These are phyloP conservation scores for Dendrolimus punctatus DNA, from an alignment of 1,140 invertebrate species.

Conservation along the genomic window DNA sequence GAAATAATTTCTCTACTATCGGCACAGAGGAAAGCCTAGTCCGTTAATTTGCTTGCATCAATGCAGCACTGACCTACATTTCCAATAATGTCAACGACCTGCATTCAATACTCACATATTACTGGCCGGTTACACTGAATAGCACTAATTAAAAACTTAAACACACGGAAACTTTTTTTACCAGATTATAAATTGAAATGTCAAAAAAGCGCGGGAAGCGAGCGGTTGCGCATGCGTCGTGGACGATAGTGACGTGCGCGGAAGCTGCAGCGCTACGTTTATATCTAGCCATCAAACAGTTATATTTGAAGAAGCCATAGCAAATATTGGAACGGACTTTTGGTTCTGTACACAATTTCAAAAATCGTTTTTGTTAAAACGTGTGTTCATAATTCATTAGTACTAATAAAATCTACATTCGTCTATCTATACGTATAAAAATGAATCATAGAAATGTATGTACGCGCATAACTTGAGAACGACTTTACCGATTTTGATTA, in stretches of 20 bases:
- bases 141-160: constrained; percentile 26
- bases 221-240: constrained; percentile 37
- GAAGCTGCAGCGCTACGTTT: constrained; percentile 41
- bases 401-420: too few relatives aligned
- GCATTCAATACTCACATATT: constrained; percentile 20
- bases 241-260: constrained; percentile 55
- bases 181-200: constrained; percentile 22
- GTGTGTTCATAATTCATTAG: neutral
- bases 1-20: too few relatives aligned
- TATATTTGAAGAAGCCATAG: constrained; percentile 46
- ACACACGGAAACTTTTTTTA: too few relatives aligned
- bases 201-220: constrained; percentile 38
- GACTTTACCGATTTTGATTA: too few relatives aligned
- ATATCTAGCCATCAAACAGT: constrained; percentile 63
- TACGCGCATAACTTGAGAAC: too few relatives aligned
- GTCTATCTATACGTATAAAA: too few relatives aligned
- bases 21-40: constrained; percentile 2
- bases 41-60: constrained; percentile 24
- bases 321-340: constrained; percentile 25
- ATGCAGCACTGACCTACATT: constrained; percentile 32
- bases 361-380: too few relatives aligned
- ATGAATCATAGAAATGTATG: too few relatives aligned
- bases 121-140: constrained; percentile 19
- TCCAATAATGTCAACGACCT: constrained; percentile 21
- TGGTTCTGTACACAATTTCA: constrained; percentile 10